Percentiles rank a stretch among this genome's conserved stretches.
Evolutionary conservation across 2,797 vertebrate genomes (phyloP).

Genomic region (Molossus alvarezi): DNA sequence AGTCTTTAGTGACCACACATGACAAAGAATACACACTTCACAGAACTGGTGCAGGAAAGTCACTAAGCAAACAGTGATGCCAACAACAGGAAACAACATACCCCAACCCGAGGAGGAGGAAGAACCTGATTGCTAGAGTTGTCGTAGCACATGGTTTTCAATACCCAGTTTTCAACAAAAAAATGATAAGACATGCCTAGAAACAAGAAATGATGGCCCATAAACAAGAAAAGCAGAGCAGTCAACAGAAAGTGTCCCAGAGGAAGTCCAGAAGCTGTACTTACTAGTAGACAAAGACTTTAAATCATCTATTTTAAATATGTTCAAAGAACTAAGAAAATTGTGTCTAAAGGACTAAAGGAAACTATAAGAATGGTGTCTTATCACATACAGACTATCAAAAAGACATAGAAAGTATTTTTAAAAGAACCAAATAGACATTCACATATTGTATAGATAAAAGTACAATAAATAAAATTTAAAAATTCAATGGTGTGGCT

Average conservation of each 20-base stretch:
- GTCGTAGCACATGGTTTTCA: slow-evolving; percentile 9
- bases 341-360: slow-evolving; percentile 26
- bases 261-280: slow-evolving; percentile 30
- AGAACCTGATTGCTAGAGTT: slow-evolving; percentile 38
- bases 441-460: background rate
- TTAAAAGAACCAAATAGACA: slow-evolving; percentile 12
- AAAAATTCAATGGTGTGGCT: slow-evolving; percentile 20
- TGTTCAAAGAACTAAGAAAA: background rate
- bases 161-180: slow-evolving; percentile 36
- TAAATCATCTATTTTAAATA: slow-evolving; percentile 49
- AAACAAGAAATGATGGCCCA: slow-evolving; percentile 34
- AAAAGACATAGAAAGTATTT: slow-evolving; percentile 27
- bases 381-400: slow-evolving; percentile 7
- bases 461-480: slow-evolving; percentile 33
- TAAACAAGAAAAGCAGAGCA: background rate
- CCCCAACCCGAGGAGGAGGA: background rate
- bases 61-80: background rate
- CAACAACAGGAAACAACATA: background rate
- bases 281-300: slow-evolving; percentile 48
- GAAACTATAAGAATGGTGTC: background rate
- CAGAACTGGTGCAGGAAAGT: background rate
- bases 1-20: background rate
- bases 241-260: background rate
- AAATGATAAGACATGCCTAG: background rate
- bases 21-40: background rate